Evolutionary conservation across 2,797 vertebrate species (phyloP), one percentile per base, ranked within the genome.

Genomic region (Euthynnus affinis): DNA sequence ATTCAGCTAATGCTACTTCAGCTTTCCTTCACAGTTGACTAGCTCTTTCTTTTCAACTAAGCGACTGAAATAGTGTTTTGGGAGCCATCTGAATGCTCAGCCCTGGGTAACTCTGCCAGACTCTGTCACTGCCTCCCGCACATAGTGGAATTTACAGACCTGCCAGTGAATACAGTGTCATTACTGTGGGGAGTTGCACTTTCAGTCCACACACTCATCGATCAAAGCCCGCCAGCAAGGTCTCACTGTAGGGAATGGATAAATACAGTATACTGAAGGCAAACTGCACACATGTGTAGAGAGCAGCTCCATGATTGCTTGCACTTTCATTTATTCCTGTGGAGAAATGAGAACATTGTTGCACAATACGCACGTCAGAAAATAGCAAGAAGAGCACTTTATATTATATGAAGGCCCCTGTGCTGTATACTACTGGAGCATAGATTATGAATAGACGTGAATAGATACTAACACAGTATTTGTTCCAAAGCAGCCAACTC

Each of bases 91-190:
- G 91, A 91, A 87, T 15, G 82, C 67, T 57, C 88, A 80, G 91
- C 81, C 76, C 78, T 46, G 80, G 59, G 77, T 79, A 34, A 82
- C 82, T 75, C 73, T 64, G 75, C 76, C 75, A 79, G 74, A 80
- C 88, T 80, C 78, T 76, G 71, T 77, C 84, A 63, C 82, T 72
- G 84, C 76, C 73, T 72, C 79, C 64, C 6, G 53, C 74, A 76
- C 84, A 71, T 2, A 71, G 88, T 76, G 85, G 89, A 80, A 87
- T 92, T 91, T 91, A 92, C 88, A 90, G 88, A 91, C 74, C 80
- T 89, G 84, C 75, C 82, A 80, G 34, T 52, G 74, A 80, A 86
- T 71, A 83, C 78, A 68, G 76, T 73, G 75, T 73, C 72, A 74
- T 91, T 86, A 85, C 82, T 76, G 81, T 58, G 71, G 86, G 80